Evolutionary conservation across 2,113 vertebrate genomes (phyloP).

Genomic region (Malurus alboscapulatus): DNA sequence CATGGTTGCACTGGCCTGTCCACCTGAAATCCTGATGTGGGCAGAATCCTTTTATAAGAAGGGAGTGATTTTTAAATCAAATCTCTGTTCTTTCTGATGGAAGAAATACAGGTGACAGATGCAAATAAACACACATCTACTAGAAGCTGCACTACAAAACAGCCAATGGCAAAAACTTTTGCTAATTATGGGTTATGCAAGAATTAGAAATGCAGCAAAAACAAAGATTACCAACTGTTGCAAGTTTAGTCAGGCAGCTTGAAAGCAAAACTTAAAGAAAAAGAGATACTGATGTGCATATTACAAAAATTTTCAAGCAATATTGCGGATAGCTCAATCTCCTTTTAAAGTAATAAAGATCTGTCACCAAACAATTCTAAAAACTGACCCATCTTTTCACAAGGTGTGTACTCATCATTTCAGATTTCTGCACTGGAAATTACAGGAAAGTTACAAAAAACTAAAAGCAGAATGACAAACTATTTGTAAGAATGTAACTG

Average conservation of each 20-base stretch:
- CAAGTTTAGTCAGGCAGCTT: neutral
- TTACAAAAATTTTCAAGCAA: neutral
- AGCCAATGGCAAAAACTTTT: neutral
- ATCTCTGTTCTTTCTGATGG: neutral
- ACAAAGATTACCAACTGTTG: neutral
- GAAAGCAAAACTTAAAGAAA: neutral
- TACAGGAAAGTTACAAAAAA: neutral
- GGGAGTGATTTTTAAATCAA: neutral
- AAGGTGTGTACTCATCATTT: neutral
- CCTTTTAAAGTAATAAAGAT: neutral
- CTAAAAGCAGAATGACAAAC: neutral
- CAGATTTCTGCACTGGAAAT: neutral
- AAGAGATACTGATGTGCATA: fast-evolving
- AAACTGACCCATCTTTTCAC: neutral
- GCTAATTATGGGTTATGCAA: neutral
- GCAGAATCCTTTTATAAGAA: neutral
- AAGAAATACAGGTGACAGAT: neutral
- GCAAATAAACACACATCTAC: neutral
- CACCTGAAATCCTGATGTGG: neutral
- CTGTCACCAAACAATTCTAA: neutral
- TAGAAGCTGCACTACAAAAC: neutral
- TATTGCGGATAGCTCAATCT: neutral
- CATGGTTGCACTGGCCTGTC: neutral
- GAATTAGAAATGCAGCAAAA: neutral
- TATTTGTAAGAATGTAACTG: neutral